Evolutionary conservation across 2,888 invertebrate species (phyloP), one percentile per base, ranked within the genome.

Genomic region (Dynastes grantii): DNA sequence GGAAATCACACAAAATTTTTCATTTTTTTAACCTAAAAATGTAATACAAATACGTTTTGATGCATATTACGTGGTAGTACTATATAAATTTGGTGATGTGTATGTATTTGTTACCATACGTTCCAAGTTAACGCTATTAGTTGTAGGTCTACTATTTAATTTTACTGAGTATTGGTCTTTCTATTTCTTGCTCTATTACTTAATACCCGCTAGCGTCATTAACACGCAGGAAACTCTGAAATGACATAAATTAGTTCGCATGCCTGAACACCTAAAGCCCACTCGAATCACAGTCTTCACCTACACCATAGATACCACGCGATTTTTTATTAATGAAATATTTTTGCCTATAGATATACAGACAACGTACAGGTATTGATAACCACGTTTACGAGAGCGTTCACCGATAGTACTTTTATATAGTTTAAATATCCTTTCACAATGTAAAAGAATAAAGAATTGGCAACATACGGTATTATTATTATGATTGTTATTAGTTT

Each of bases 251-350:
- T 71, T 55, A 55, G 8, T 53, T 71, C 53, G 11, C 55, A 71
- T 37, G 29, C 27, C 49, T 51, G 51, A 6, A 51, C 11, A 45
- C 2, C 45, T 70, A n/a, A 55, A 53, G 13, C 70, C 70, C 71
- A 71, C 71, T 16, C 37, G 9, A 71, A 32, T 55, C 32, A 3
- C 32, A 16, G 4, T 71, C 49, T 16, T 55, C 71, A 37, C 51
- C 70, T 70, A 70, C 70, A 70, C 53, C 53, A 32, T 5, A 53
- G 29, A 51, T 64, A 64, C 64, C 32, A 32, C 40, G 9, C 16
- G 45, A 37, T 71, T 71, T 70, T 71, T 55, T 11, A 45, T 45
- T 71, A 55, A 71, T 55, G 4, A 16, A 71, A 55, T 71, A 55
- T 71, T 71, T 71, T 71, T 32, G 4, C 4, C n/a, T 16, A 32